phyloP scores from a whole-genome alignment of 2,797 vertebrate genomes.

The Mormyrus proboscirostris region DNA sequence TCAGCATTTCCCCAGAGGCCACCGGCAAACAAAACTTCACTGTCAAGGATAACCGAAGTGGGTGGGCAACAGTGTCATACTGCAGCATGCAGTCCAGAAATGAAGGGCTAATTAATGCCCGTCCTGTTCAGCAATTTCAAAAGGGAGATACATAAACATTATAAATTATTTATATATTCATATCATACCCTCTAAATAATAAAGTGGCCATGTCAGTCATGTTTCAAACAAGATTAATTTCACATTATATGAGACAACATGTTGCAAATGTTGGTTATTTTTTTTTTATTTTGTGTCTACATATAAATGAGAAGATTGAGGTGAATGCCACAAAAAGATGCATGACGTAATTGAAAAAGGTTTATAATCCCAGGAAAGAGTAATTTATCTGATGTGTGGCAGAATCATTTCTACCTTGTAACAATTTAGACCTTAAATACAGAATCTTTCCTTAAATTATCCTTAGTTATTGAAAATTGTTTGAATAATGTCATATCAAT shows the following conservation, averaged over 20 bases:
- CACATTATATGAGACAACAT: background rate
- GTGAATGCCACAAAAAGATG: background rate
- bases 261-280: background rate
- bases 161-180: background rate
- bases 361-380: background rate
- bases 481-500: background rate
- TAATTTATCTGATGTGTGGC: background rate
- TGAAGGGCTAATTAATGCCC: background rate
- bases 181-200: background rate
- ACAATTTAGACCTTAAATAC: background rate
- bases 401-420: background rate
- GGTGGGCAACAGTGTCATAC: conserved; percentile 22
- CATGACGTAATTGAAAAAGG: background rate
- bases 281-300: background rate
- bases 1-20: conserved; percentile 81
- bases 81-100: background rate
- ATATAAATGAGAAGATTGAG: background rate
- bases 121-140: background rate
- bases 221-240: background rate
- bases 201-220: background rate
- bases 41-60: conserved; percentile 90
- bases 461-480: background rate
- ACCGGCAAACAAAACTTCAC: conserved; percentile 92
- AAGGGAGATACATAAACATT: background rate
- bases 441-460: background rate